Conservation (phyloP, 1,140 invertebrate species). For the Drosophila punjabiensis region DNA sequence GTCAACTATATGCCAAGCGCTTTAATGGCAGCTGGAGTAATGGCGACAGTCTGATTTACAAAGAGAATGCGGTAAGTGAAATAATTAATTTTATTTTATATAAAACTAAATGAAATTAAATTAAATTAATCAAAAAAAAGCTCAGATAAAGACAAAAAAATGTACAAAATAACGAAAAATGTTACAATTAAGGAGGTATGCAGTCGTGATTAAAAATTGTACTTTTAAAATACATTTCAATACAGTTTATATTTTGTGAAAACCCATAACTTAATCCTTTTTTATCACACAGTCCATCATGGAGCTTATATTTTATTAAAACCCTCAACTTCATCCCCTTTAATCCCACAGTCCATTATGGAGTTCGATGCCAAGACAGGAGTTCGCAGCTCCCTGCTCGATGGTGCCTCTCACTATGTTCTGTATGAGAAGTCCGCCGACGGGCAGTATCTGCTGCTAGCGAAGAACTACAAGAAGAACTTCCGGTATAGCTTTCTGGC, state of each 20-base stretch:
- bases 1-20: conserved; percentile 85
- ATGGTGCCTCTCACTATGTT: conserved; percentile 59
- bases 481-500: conserved; percentile 88
- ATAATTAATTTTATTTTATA: background rate
- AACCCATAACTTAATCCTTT: background rate
- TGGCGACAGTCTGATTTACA: conserved; percentile 80
- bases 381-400: conserved; percentile 36
- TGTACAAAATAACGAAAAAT: too few species aligned
- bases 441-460: conserved; percentile 67
- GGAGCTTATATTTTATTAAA: conserved; percentile 29
- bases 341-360: conserved; percentile 54
- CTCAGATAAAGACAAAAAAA: background rate
- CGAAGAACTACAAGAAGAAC: conserved; percentile 85
- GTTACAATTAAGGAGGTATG: background rate
- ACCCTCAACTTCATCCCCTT: background rate
- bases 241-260: background rate
- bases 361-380: conserved; percentile 69
- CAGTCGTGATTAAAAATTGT: background rate
- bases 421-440: conserved; percentile 80
- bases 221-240: too few species aligned
- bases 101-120: too few species aligned
- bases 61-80: conserved; percentile 58
- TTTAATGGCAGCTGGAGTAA: conserved; percentile 87
- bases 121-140: background rate
- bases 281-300: conserved; percentile 56